Conservation (phyloP, 1,140 invertebrate species). For the Microplitis mediator region DNA sequence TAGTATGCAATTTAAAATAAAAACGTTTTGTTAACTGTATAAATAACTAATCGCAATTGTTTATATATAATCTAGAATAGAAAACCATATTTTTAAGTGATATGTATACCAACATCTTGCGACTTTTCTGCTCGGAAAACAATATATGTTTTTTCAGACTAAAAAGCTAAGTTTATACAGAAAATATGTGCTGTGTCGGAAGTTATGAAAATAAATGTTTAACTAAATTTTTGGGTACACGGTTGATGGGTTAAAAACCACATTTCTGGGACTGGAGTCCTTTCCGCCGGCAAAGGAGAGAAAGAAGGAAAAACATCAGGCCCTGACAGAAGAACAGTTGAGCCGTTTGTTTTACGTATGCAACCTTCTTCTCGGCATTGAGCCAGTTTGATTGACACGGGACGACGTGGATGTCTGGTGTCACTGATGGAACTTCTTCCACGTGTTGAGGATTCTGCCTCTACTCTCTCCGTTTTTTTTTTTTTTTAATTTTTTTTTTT, state of each 20-base stretch:
- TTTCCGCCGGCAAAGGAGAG: constrained; percentile 9
- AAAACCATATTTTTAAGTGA: too few relatives aligned
- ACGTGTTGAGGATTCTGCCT: constrained; percentile 8
- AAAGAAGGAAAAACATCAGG: constrained; percentile 2
- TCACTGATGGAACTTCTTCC: constrained; percentile 11
- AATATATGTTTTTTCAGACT: constrained; percentile 20
- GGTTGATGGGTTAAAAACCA: not conserved
- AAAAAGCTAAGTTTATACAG: constrained; percentile 2
- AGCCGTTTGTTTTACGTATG: constrained; percentile 30
- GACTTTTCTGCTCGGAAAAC: too few relatives aligned
- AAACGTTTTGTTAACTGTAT: too few relatives aligned
- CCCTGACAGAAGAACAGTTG: constrained; percentile 5
- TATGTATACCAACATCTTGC: not conserved
- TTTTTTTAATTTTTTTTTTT: not conserved
- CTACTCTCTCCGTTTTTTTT: not conserved
- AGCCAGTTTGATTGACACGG: constrained; percentile 30
- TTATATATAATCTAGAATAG: too few relatives aligned
- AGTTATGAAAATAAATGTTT: constrained; percentile 12
- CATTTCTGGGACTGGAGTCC: not conserved
- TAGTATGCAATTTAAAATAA: too few relatives aligned
- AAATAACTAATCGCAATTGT: too few relatives aligned
- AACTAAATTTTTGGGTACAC: not conserved
- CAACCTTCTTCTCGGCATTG: constrained; percentile 8
- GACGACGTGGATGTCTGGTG: constrained; percentile 24
- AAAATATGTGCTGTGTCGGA: constrained; percentile 23